phyloP scores from a whole-genome alignment of 2,113 vertebrate species.

The Octodon degus region DNA sequence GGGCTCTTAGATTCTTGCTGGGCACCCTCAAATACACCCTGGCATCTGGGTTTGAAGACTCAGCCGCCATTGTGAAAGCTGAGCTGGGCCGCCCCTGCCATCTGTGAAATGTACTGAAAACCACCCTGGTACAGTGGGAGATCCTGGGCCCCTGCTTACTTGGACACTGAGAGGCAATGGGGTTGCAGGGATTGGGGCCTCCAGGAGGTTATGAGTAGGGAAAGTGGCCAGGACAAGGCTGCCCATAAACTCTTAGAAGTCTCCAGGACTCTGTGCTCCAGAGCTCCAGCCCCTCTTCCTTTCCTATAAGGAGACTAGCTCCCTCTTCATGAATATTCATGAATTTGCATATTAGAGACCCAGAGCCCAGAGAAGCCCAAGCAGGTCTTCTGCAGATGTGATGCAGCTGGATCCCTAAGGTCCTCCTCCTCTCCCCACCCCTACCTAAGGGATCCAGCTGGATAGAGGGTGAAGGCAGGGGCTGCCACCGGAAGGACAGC shows the following conservation, averaged over 20 bases:
- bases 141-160: constrained; percentile 5
- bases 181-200: not conserved
- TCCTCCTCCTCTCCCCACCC: not conserved
- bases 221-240: not conserved
- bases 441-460: constrained; percentile 51
- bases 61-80: not conserved
- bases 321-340: constrained; percentile 86
- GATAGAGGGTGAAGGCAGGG: constrained; percentile 22
- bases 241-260: not conserved
- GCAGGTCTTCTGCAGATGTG: constrained; percentile 76
- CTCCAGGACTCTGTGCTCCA: not conserved
- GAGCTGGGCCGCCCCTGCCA: not conserved
- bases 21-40: constrained; percentile 14
- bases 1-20: constrained; percentile 15
- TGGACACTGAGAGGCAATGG: not conserved
- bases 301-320: constrained; percentile 7
- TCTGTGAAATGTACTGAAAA: not conserved
- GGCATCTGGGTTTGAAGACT: constrained; percentile 15
- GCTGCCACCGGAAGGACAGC: constrained; percentile 16
- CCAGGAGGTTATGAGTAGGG: not conserved
- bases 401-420: constrained; percentile 75
- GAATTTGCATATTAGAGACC: constrained; percentile 80
- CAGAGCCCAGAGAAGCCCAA: constrained; percentile 55
- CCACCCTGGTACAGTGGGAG: not conserved
- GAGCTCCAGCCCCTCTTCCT: constrained; percentile 13